Percentiles rank a stretch among this genome's conserved stretches.
These are phyloP conservation scores for Gadus macrocephalus DNA, from an alignment of 2,113 vertebrate species.

Conservation along the genomic window DNA sequence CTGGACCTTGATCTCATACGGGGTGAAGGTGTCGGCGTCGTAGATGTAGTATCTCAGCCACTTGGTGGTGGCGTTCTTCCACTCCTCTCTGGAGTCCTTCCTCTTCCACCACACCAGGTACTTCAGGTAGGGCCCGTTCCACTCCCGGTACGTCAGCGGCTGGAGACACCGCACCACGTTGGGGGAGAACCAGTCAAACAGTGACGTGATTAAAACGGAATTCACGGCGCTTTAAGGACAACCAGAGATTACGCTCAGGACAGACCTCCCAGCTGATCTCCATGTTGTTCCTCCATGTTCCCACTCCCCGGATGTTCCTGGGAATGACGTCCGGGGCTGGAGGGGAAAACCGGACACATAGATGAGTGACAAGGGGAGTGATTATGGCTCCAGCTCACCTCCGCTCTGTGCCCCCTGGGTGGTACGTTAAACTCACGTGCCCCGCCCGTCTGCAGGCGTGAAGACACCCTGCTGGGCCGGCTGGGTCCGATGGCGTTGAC, in stretches of 20 bases:
- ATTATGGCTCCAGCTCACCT: background rate
- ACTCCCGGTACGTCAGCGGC: conserved; percentile 78
- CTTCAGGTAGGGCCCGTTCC: conserved; percentile 88
- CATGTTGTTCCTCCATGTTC: conserved; percentile 95
- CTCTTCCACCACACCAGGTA: conserved; percentile 92
- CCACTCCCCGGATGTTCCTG: conserved; percentile 83
- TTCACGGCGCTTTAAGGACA: background rate
- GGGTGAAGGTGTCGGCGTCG: conserved; percentile 88
- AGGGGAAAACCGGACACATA: conserved; percentile 21
- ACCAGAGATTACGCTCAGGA: background rate
- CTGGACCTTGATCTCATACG: conserved; percentile 94
- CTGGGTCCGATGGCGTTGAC: conserved; percentile 89
- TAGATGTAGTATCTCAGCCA: conserved; percentile 82
- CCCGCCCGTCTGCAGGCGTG: conserved; percentile 87
- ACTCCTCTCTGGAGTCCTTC: conserved; percentile 83
- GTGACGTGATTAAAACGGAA: background rate
- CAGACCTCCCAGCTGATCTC: conserved; percentile 94
- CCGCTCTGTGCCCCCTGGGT: background rate
- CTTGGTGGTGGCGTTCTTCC: conserved; percentile 88
- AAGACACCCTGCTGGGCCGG: conserved; percentile 82
- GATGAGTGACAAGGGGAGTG: background rate
- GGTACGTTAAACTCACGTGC: conserved; percentile 76
- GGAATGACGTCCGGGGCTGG: conserved; percentile 92
- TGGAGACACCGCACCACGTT: conserved; percentile 28
- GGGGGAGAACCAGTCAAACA: background rate